Conservation (phyloP, 2,113 vertebrate genomes). For the Rhabdornis inornatus region DNA sequence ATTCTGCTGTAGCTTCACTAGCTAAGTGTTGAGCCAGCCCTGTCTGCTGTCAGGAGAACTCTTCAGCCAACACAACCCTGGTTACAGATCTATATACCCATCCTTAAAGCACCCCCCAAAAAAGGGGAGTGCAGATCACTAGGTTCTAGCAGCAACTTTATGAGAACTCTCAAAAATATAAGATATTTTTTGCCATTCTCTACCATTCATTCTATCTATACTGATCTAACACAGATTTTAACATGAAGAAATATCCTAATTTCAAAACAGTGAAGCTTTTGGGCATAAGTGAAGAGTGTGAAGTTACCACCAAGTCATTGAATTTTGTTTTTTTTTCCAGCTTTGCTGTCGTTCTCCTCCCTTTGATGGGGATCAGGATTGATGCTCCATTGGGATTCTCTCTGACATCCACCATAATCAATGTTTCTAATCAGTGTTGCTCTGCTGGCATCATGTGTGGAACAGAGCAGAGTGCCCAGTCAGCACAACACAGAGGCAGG, state of each 20-base stretch:
- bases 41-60: not conserved
- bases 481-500: not conserved
- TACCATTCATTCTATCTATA: not conserved
- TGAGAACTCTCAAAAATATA: not conserved
- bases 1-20: not conserved
- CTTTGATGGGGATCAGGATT: not conserved
- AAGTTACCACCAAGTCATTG: not conserved
- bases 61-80: not conserved
- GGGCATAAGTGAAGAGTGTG: not conserved
- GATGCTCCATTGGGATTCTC: not conserved
- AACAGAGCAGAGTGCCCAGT: not conserved
- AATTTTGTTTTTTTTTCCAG: not conserved
- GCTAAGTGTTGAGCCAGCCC: not conserved
- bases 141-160: not conserved
- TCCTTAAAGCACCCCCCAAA: not conserved
- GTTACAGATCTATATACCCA: rapidly evolving
- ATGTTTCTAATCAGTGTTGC: not conserved
- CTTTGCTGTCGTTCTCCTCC: not conserved
- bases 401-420: not conserved
- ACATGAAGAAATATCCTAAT: not conserved
- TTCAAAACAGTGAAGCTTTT: rapidly evolving
- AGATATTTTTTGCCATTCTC: not conserved
- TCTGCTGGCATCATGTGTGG: not conserved
- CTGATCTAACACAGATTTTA: not conserved
- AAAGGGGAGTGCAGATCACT: not conserved